These are phyloP conservation scores for Alexandromys fortis DNA, from an alignment of 2,113 vertebrate species.

Conservation along the genomic window DNA sequence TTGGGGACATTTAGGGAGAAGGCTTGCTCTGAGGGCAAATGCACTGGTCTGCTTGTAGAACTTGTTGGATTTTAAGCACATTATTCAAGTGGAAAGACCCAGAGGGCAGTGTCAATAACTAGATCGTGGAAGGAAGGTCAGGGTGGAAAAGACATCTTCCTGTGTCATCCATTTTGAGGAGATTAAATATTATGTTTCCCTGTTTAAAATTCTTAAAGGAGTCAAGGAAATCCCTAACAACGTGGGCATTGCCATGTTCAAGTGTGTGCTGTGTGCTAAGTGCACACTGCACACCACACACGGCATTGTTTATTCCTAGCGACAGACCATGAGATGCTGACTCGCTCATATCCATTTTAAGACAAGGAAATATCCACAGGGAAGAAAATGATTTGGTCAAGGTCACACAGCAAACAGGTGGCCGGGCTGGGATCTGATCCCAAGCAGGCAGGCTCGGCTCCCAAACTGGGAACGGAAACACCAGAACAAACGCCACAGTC, in stretches of 20 bases:
- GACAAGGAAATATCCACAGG: not conserved
- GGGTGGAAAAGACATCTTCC: not conserved
- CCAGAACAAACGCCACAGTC: fast-evolving
- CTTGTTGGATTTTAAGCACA: constrained; percentile 2
- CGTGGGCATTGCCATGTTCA: not conserved
- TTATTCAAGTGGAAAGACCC: constrained; percentile 37
- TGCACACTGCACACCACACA: not conserved
- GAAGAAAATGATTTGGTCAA: not conserved
- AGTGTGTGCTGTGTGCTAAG: not conserved
- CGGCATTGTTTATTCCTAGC: not conserved
- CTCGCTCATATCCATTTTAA: not conserved
- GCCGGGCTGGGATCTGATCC: not conserved
- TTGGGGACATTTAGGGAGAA: not conserved
- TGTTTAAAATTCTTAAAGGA: not conserved
- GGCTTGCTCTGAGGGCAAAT: not conserved
- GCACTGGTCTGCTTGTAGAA: not conserved
- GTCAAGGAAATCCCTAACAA: not conserved
- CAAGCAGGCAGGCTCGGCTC: not conserved
- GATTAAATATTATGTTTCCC: constrained; percentile 37
- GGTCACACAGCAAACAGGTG: constrained; percentile 4
- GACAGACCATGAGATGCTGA: not conserved
- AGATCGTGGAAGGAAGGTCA: not conserved
- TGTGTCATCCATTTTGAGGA: not conserved
- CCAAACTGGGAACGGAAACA: not conserved
- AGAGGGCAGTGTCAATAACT: constrained; percentile 27